Conservation (phyloP, 2,797 vertebrate genomes). For the Siniperca undulata region DNA sequence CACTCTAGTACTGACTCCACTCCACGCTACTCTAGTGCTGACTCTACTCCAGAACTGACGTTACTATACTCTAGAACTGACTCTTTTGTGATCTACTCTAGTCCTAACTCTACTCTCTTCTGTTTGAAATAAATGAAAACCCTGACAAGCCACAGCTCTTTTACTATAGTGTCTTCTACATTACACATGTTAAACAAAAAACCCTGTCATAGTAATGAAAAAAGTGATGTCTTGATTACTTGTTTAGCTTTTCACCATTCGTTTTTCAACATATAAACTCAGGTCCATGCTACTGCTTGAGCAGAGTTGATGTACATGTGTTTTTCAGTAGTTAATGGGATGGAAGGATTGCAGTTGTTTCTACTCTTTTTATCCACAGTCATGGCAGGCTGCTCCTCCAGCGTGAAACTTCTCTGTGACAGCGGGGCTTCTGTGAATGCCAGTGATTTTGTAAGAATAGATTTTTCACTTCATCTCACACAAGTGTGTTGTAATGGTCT, state of each 20-base stretch:
- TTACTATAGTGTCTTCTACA: too few relatives aligned
- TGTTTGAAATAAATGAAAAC: not conserved
- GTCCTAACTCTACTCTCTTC: not conserved
- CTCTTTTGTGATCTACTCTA: not conserved
- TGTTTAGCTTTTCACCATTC: not conserved
- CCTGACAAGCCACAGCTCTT: not conserved
- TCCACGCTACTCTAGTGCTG: too few relatives aligned
- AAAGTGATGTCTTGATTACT: not conserved
- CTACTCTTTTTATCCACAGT: slow-evolving; percentile 79
- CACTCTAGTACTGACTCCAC: not conserved
- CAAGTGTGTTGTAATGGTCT: not conserved
- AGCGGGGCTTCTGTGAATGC: slow-evolving; percentile 92
- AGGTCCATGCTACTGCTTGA: not conserved
- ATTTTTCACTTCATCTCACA: slow-evolving; percentile 36
- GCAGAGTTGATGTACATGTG: not conserved
- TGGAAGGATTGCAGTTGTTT: slow-evolving; percentile 29
- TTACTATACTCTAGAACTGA: not conserved
- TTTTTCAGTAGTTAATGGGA: slow-evolving; percentile 24
- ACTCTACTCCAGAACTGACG: not conserved
- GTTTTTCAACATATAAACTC: not conserved
- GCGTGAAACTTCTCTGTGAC: slow-evolving; percentile 96
- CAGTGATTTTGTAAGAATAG: slow-evolving; percentile 90
- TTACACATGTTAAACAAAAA: not conserved
- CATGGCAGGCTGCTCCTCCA: slow-evolving; percentile 95
- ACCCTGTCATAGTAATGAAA: not conserved